A percentile compares a stretch with the other conserved stretches of the same genome.
These are phyloP conservation scores for Suillia variegata DNA, from an alignment of 2,888 invertebrate species.

Conservation along the genomic window DNA sequence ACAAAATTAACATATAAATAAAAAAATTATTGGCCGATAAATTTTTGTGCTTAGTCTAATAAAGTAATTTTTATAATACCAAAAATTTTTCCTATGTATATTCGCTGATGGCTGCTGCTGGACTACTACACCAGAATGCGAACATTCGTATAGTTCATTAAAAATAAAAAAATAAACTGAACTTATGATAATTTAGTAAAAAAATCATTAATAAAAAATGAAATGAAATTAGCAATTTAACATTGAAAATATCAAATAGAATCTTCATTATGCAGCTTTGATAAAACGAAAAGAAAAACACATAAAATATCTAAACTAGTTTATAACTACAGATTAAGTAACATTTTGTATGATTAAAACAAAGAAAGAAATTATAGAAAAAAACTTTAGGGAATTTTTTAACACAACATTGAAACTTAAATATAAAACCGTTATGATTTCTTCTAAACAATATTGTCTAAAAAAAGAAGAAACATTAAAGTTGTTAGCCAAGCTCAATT, in stretches of 20 bases:
- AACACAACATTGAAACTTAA: not conserved
- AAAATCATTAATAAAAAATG: not conserved
- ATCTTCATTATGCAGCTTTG: not conserved
- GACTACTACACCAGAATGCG: no score
- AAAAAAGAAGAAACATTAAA: no score
- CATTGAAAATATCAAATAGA: slow-evolving; percentile 1
- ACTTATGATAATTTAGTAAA: slow-evolving; percentile 6
- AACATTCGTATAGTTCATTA: no score
- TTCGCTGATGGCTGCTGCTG: no score
- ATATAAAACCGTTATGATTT: no score
- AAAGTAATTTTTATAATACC: no score
- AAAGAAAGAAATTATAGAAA: not conserved
- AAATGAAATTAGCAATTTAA: not conserved
- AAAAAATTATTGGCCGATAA: no score
- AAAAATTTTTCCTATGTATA: no score
- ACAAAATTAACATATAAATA: slow-evolving; percentile 18
- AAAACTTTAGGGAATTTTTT: slow-evolving; percentile 7
- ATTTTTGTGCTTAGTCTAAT: no score
- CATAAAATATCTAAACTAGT: slow-evolving; percentile 1
- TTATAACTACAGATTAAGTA: not conserved
- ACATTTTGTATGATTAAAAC: not conserved
- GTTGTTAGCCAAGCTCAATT: no score
- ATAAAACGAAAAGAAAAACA: not conserved
- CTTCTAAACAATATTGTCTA: no score
- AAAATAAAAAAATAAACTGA: no score